Conservation (phyloP, 2,797 vertebrate species). For the Tolypeutes matacus region DNA sequence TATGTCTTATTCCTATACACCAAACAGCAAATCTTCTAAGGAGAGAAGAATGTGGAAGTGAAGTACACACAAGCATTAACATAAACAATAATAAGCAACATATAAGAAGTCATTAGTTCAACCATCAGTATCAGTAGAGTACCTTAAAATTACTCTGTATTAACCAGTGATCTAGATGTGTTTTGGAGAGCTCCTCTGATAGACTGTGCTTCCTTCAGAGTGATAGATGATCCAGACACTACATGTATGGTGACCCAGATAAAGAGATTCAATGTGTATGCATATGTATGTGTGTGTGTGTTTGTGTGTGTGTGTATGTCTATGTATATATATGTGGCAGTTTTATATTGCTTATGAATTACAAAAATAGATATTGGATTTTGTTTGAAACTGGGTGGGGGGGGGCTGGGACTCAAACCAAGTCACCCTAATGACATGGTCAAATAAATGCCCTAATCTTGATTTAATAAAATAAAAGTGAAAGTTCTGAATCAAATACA, state of each 20-base stretch:
- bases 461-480: too few relatives aligned
- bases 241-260: slow-evolving; percentile 19
- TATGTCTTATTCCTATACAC: neutral
- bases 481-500: too few relatives aligned
- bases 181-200: slow-evolving; percentile 11
- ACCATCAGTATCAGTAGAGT: slow-evolving; percentile 44
- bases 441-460: too few relatives aligned
- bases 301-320: too few relatives aligned
- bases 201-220: neutral
- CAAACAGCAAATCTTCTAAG: slow-evolving; percentile 28
- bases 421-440: too few relatives aligned
- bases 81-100: slow-evolving; percentile 45
- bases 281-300: too few relatives aligned
- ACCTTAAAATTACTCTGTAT: neutral
- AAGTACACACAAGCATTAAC: slow-evolving; percentile 23
- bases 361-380: too few relatives aligned
- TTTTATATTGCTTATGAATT: too few relatives aligned
- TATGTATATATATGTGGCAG: neutral
- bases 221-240: neutral
- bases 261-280: neutral
- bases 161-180: neutral
- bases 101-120: neutral
- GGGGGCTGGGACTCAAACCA: too few relatives aligned
- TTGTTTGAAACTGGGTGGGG: too few relatives aligned
- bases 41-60: neutral